Evolutionary conservation across 2,113 vertebrate species (phyloP), one percentile per base, ranked within the genome.

Genomic region (Marmota monax): DNA sequence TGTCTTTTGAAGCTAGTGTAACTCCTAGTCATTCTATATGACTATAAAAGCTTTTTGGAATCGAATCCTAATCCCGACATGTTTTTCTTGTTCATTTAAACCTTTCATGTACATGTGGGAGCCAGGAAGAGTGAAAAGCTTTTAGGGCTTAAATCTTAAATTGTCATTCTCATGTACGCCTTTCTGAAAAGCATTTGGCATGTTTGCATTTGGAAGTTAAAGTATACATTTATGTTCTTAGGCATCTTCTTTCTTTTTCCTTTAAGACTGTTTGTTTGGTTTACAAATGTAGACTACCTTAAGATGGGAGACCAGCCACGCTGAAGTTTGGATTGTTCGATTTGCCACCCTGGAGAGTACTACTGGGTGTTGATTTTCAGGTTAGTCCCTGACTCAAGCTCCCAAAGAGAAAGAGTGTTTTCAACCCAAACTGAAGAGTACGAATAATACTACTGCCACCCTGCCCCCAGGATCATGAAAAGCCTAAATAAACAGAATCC

Each of bases 1-100:
- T 97, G 94, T 95, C 98, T 98, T 98, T 98, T 98, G 98, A 98
- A 98, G 97, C 96, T 98, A 42, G 94, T 95, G 53, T 97, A 97
- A 97, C 92, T 92, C 96, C 94, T 70, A 72, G 97, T 97, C 96
- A 96, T 97, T 98, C 98, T 98, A 95, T 98, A 98, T 96, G 95
- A 94, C 97, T 97, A 95, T 96, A 96, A 97, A 98, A 98, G 95
- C 97, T 95, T 97, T 97, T 95, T 95, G 97, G 97, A 98, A 97
- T 98, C 96, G 51, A 98, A 98, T 97, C 98, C 95, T 98, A 98
- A 98, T 97, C 97, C 97, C 92, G 97, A 88, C 97, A 96, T 98
- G 98, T 98, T 98, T 98, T 98, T 53, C 94, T 98, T 98, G 98
- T 97, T 97, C 97, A 96, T 94, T 96, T 86, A 97, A 98, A 94